Evolutionary conservation across 2,797 vertebrate genomes (phyloP).

Genomic region (Crenichthys baileyi): DNA sequence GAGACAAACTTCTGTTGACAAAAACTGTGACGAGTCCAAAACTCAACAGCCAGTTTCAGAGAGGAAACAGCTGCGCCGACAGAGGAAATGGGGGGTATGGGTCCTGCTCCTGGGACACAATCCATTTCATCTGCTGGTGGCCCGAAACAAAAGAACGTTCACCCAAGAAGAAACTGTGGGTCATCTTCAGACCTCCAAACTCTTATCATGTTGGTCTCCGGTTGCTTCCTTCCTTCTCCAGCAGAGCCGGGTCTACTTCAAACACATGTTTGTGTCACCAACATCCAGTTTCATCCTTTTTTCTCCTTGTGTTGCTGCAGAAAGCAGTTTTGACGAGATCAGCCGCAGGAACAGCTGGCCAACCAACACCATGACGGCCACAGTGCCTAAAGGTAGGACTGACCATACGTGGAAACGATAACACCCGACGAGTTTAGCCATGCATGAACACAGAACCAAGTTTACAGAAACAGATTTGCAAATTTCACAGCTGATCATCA

Average conservation of each 20-base stretch:
- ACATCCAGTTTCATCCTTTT: conserved; percentile 39
- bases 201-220: conserved; percentile 52
- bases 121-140: conserved; percentile 71
- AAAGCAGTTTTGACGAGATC: conserved; percentile 84
- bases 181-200: conserved; percentile 69
- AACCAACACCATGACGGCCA: conserved; percentile 65
- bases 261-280: conserved; percentile 43
- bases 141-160: conserved; percentile 72
- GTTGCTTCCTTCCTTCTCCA: conserved; percentile 73
- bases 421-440: neutral
- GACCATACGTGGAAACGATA: conserved; percentile 12
- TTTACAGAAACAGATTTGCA: conserved; percentile 12
- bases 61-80: conserved; percentile 84
- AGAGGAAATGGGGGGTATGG: conserved; percentile 76
- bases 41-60: conserved; percentile 79
- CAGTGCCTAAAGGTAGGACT: conserved; percentile 79
- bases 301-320: conserved; percentile 61
- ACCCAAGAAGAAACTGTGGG: conserved; percentile 69
- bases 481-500: neutral
- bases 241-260: conserved; percentile 58
- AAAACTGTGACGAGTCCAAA: conserved; percentile 58
- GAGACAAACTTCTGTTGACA: conserved; percentile 44
- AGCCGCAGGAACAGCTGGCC: conserved; percentile 85
- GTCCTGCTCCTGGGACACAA: conserved; percentile 75
- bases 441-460: neutral